Evolutionary conservation across 2,888 invertebrate genomes (phyloP), one percentile per base, ranked within the genome.

Genomic region (Rhogogaster chlorosoma): DNA sequence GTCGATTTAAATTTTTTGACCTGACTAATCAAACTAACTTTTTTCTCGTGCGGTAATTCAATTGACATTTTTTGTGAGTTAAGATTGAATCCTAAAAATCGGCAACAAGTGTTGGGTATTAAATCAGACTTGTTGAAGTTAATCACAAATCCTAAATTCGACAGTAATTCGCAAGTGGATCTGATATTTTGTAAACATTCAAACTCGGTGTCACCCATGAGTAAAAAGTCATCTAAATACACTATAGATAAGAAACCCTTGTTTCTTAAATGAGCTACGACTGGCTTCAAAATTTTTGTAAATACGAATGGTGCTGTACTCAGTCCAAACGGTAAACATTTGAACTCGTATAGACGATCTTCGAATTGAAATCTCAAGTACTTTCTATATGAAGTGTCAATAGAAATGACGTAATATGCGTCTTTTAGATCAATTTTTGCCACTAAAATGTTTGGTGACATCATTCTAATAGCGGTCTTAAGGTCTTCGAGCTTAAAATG

Each of bases 361-460:
- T 86, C 26, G 85, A 89, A 89, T 53, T 78, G 15, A 85, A 89
- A 90, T 80, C 87, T 78, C 32, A 88, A 85, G 84, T 85, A 88
- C 85, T 89, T 90, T 80, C 86, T 86, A 83, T 87, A 64, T 26
- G 49, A 49, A 64, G 84, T 15, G 61, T 57, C 67, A 15, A 15
- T 64, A 36, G 75, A 57, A 53, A 85, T 18, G 1, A 86, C 9
- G 36, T 85, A 70, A 15, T 22, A 82, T 1, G 61, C 85, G 49
- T 87, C 87, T 57, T 80, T 77, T 5, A 87, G 83, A 83, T 87
- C 86, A 61, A 85, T 85, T 71, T 61, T 22, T 4, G 61, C 61
- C 61, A 67, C 26, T 1, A n/a, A 64, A 64, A 64, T 64, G 26
- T 12, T 12, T 64, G 64, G n/a, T 26, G 26, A 64, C 57, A 64